A percentile compares a stretch with the other conserved stretches of the same genome.
These are phyloP conservation scores for Amblyjoppa proteus DNA, from an alignment of 2,888 invertebrate genomes.

Conservation along the genomic window DNA sequence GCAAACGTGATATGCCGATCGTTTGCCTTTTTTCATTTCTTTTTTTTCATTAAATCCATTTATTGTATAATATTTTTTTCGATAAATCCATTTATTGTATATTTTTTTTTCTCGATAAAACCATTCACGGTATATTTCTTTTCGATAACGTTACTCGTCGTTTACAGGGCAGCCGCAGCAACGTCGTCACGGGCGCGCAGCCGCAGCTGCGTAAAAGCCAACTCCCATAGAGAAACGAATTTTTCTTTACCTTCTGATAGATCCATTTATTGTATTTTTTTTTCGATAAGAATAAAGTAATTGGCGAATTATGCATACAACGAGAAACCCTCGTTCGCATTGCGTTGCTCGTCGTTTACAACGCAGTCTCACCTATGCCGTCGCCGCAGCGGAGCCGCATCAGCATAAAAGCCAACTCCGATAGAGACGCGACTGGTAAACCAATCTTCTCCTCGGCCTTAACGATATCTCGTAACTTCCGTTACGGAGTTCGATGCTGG, in stretches of 20 bases:
- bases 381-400: not conserved
- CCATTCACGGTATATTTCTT: too few species aligned
- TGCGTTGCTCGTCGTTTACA: not conserved
- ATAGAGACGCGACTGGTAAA: constrained; percentile 24
- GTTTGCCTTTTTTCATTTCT: not conserved
- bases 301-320: too few species aligned
- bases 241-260: too few species aligned
- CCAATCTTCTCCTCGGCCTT: constrained; percentile 41
- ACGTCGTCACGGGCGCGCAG: not conserved
- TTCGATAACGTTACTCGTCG: not conserved
- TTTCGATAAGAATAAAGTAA: not conserved
- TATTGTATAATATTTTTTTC: not conserved
- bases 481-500: constrained; percentile 49
- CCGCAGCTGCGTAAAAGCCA: not conserved
- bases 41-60: not conserved
- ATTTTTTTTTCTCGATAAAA: not conserved
- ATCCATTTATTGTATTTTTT: too few species aligned
- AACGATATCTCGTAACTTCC: constrained; percentile 61
- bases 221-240: not conserved
- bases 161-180: not conserved
- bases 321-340: not conserved
- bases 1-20: constrained; percentile 6
- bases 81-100: too few species aligned
- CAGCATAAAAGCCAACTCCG: not conserved
- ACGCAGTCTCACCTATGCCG: not conserved